Percentiles rank a stretch among this genome's conserved stretches.
phyloP scores from a whole-genome alignment of 2,888 invertebrate genomes.

The Hypercompe scribonia region DNA sequence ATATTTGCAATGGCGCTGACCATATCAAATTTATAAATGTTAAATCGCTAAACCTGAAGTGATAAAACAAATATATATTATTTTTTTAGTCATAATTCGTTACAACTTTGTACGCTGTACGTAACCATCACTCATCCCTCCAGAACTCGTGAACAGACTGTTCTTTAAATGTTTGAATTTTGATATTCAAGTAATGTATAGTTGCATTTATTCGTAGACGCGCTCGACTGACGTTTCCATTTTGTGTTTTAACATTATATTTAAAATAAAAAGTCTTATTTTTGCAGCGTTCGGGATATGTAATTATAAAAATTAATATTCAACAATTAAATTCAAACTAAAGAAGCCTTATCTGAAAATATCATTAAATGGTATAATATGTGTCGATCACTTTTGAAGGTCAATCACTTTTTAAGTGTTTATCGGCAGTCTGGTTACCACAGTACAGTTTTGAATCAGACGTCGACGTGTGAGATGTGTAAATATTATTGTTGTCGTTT shows the following conservation, averaged over 20 bases:
- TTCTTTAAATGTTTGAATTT: background rate
- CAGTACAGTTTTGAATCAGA: no score
- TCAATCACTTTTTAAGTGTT: background rate
- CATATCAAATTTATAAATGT: conserved; percentile 93
- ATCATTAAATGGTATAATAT: background rate
- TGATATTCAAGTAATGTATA: no score
- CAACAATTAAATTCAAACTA: background rate
- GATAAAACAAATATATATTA: background rate
- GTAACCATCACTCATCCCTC: no score
- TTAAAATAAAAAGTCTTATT: no score
- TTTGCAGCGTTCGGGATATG: no score
- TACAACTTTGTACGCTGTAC: background rate
- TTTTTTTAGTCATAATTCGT: background rate
- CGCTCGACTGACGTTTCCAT: background rate
- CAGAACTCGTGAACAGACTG: background rate
- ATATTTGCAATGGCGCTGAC: conserved; percentile 94
- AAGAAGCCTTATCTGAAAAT: background rate
- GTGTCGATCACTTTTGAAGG: background rate
- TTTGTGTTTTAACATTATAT: background rate
- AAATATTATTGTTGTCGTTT: background rate
- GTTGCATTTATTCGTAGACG: background rate
- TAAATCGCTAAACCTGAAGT: conserved; percentile 89
- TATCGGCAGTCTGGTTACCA: no score
- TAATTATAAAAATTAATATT: background rate
- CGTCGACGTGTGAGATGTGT: no score